Conservation (phyloP, 2,888 invertebrate genomes). For the Melinaea marsaeus region DNA sequence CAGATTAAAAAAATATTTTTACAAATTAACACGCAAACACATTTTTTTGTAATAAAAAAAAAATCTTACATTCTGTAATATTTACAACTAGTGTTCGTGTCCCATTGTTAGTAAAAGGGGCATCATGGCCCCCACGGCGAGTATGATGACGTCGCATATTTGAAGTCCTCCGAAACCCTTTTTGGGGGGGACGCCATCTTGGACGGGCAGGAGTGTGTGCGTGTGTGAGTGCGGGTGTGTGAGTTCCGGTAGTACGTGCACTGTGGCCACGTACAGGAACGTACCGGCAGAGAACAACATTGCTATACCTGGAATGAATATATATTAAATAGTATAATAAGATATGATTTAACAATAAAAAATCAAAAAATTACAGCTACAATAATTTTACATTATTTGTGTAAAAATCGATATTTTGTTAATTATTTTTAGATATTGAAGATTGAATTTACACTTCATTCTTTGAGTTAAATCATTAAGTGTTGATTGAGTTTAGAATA, state of each 20-base stretch:
- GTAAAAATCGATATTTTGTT: no score
- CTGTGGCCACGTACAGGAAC: constrained; percentile 98
- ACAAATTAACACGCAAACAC: no score
- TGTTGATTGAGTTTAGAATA: no score
- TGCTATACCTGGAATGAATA: constrained; percentile 82
- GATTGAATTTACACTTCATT: no score
- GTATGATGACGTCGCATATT: constrained; percentile 86
- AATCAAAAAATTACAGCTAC: constrained; percentile 44
- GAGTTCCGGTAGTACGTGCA: constrained; percentile 97
- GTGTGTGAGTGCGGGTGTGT: constrained; percentile 75
- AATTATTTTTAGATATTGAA: no score
- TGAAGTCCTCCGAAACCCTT: constrained; percentile 79
- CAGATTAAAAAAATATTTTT: no score
- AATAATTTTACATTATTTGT: no score
- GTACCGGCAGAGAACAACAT: constrained; percentile 99
- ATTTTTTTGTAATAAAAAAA: neutral
- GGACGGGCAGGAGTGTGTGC: constrained; percentile 58
- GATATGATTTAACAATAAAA: constrained; percentile 8
- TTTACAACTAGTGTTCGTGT: constrained; percentile 85
- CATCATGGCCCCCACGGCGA: constrained; percentile 91
- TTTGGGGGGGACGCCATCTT: constrained; percentile 51
- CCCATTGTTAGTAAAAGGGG: constrained; percentile 94
- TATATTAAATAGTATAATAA: constrained; percentile 54
- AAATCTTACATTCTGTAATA: neutral
- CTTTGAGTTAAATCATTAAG: no score